Evolutionary conservation across 2,888 invertebrate species (phyloP), one percentile per base, ranked within the genome.

Genomic region (Drosophila tanythrix): DNA sequence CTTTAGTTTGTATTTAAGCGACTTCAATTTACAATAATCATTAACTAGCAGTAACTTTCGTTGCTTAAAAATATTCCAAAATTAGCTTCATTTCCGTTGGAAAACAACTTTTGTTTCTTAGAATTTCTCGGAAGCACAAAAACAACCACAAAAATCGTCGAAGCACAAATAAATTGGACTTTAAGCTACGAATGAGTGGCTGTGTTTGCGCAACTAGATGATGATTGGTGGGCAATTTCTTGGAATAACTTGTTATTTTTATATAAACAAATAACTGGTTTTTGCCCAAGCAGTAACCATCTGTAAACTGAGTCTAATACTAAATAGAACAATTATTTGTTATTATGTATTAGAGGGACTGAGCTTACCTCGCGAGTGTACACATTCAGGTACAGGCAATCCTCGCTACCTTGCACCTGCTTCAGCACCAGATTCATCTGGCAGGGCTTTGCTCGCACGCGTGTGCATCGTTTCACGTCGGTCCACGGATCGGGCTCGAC

Each of bases 331-430:
- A 25, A 46, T 46, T 46, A 4, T 15, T 46, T 25, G 4, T 46
- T 8, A 15, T 25, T 38, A 55, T n/a, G 21, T 15, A 4, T n/a
- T 2, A 13, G 13, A 27, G 2, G 13, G n/a, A 6, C 3, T 25
- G 1, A 21, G 74, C 89, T 84, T 66, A 93, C 93, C 74, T 89
- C 85, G 74, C 91, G 91, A 0, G 93, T 92, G 53, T 92, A 93
- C 6, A 94, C 93, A 87, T 94, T 94, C 18, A 94, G 88, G 81
- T 94, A 94, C 11, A 94, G 83, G 74, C 94, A 95, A 79, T 95
- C 94, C 88, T 95, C 95, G 58, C 91, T 90, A 35, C 94, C 94
- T 71, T 94, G 92, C 48, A 93, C 86, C 76, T 92, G 91, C 40
- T 93, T 90, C 57, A 91, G 64, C 15, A 93, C 88, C 8, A 92